phyloP scores from a whole-genome alignment of 2,888 invertebrate species.

The Spisula solida region DNA sequence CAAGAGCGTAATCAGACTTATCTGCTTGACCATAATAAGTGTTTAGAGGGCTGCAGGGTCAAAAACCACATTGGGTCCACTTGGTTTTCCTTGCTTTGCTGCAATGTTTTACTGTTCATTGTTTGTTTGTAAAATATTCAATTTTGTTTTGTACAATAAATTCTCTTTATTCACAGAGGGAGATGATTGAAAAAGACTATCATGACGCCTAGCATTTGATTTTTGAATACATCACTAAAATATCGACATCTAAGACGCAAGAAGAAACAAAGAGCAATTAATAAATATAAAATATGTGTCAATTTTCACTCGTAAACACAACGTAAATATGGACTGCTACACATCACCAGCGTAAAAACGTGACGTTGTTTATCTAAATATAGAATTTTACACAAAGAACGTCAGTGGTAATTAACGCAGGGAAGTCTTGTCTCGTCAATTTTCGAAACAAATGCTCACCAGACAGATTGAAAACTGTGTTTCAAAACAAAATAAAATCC shows the following conservation, averaged over 20 bases:
- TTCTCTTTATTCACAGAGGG: too few species aligned
- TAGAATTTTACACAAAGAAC: neutral
- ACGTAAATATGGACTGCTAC: neutral
- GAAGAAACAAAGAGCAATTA: neutral
- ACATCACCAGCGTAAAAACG: neutral
- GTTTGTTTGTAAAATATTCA: too few species aligned
- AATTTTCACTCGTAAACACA: neutral
- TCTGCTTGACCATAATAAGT: too few species aligned
- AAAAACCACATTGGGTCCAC: too few species aligned
- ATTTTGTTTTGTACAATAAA: too few species aligned
- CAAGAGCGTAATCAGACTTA: too few species aligned
- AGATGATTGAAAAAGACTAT: too few species aligned
- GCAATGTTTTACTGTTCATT: too few species aligned
- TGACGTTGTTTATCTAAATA: neutral
- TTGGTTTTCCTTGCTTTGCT: too few species aligned
- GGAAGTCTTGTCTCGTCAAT: neutral
- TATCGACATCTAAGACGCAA: neutral
- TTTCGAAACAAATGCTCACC: conserved; percentile 1
- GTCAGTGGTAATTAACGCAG: neutral
- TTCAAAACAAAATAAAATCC: conserved; percentile 18
- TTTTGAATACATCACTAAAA: neutral
- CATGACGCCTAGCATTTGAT: too few species aligned
- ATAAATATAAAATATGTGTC: conserved; percentile 3
- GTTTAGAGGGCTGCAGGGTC: too few species aligned
- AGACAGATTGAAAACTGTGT: neutral